A percentile compares a stretch with the other conserved stretches of the same genome.
Conservation (phyloP, 2,888 invertebrate genomes). For the Athrips mouffetella region DNA sequence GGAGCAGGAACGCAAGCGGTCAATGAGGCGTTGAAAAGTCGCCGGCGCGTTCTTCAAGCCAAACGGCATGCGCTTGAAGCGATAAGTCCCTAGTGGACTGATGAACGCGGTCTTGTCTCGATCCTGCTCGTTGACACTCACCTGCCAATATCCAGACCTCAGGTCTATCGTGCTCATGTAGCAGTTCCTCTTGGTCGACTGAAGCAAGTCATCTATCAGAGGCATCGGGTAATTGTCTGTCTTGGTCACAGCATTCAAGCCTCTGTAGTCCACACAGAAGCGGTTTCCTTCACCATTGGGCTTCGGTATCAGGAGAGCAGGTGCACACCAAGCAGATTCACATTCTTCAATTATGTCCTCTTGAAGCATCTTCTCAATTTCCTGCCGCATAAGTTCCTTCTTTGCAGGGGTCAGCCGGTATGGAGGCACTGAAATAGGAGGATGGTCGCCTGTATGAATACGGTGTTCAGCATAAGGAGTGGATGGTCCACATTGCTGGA, state of each 20-base stretch:
- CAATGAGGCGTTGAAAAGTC: no score
- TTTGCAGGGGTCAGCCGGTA: conserved; percentile 21
- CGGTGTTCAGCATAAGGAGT: conserved; percentile 22
- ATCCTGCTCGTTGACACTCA: conserved; percentile 26
- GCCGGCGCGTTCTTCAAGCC: conserved; percentile 32
- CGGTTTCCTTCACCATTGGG: no score
- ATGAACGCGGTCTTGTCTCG: conserved; percentile 40
- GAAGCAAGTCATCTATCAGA: conserved; percentile 45
- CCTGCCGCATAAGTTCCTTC: conserved; percentile 20
- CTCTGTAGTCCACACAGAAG: conserved; percentile 42
- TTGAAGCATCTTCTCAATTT: conserved; percentile 36
- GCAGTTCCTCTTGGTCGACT: conserved; percentile 32
- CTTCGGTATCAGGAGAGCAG: no score
- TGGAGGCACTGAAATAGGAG: no score
- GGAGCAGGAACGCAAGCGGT: conserved; percentile 24
- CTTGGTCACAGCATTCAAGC: conserved; percentile 25
- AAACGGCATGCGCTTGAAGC: conserved; percentile 39
- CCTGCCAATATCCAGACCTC: conserved; percentile 47
- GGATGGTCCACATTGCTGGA: background rate
- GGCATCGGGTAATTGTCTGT: conserved; percentile 42
- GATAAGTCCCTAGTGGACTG: conserved; percentile 38
- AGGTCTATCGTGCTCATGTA: no score
- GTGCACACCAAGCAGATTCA: conserved; percentile 45
- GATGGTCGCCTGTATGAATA: no score
- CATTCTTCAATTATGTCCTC: conserved; percentile 43